Percentiles rank a stretch among this genome's conserved stretches.
Conservation (phyloP, 2,113 vertebrate genomes). For the Corvus hawaiiensis region DNA sequence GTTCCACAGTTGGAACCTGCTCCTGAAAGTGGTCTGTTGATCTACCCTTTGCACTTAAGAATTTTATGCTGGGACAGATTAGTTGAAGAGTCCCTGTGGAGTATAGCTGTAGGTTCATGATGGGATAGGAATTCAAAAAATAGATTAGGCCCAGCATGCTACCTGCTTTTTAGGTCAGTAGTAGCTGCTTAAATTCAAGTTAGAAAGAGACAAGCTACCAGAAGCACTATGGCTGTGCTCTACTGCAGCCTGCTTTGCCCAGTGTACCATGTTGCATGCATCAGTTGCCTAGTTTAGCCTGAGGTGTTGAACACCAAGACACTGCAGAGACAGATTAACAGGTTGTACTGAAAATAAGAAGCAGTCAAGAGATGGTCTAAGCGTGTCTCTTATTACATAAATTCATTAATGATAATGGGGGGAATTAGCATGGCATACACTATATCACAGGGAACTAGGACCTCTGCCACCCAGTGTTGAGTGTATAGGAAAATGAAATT, state of each 20-base stretch:
- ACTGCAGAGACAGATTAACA: neutral
- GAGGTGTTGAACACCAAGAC: neutral
- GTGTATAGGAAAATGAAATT: neutral
- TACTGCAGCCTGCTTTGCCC: neutral
- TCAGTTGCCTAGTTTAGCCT: neutral
- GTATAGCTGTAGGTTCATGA: neutral
- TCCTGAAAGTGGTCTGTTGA: slow-evolving; percentile 7
- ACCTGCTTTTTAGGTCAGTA: neutral
- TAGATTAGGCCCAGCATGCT: slow-evolving; percentile 25
- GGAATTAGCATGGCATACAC: neutral
- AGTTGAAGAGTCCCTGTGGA: slow-evolving; percentile 2
- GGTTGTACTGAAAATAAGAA: neutral
- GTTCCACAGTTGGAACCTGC: slow-evolving; percentile 35
- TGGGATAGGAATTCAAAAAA: slow-evolving; percentile 31
- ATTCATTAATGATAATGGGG: neutral
- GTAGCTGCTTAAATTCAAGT: neutral
- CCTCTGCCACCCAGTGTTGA: neutral
- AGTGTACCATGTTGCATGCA: neutral
- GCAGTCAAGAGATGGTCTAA: neutral
- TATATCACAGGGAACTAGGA: neutral
- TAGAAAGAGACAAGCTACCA: neutral
- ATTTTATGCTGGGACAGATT: slow-evolving; percentile 10
- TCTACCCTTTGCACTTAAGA: slow-evolving; percentile 13
- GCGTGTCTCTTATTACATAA: neutral
- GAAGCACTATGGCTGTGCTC: fast-evolving